phyloP scores from a whole-genome alignment of 2,797 vertebrate genomes.

The Menidia menidia region DNA sequence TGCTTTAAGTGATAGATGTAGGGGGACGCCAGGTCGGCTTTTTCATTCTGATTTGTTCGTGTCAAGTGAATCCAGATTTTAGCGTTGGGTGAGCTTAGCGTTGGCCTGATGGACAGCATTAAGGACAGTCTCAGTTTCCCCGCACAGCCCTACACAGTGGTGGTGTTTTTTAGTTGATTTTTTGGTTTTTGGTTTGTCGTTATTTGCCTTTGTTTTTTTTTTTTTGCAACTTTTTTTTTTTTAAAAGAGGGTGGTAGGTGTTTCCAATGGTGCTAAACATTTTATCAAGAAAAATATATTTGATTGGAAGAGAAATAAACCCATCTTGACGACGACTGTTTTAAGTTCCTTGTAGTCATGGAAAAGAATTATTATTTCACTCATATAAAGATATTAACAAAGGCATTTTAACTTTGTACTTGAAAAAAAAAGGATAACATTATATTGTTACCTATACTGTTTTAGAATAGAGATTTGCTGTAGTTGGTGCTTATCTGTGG shows the following conservation, averaged over 20 bases:
- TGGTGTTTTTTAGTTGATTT: slow-evolving; percentile 41
- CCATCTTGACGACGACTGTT: slow-evolving; percentile 95
- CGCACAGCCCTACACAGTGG: slow-evolving; percentile 89
- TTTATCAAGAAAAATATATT: slow-evolving; percentile 93
- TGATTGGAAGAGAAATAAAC: slow-evolving; percentile 95
- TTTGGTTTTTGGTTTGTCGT: slow-evolving; percentile 43
- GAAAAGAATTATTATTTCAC: slow-evolving; percentile 94
- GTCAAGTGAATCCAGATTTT: slow-evolving; percentile 74
- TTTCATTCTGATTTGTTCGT: slow-evolving; percentile 61
- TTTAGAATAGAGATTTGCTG: slow-evolving; percentile 98
- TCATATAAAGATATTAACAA: slow-evolving; percentile 96
- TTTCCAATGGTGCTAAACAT: slow-evolving; percentile 98
- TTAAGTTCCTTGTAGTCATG: slow-evolving; percentile 93
- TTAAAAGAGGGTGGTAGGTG: slow-evolving; percentile 88
- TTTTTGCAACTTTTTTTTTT: slow-evolving; percentile 71
- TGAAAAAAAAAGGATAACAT: slow-evolving; percentile 88
- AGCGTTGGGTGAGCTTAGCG: slow-evolving; percentile 69
- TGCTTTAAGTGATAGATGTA: slow-evolving; percentile 75
- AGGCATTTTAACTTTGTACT: slow-evolving; percentile 99
- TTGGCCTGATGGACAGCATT: slow-evolving; percentile 74
- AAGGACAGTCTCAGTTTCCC: slow-evolving; percentile 83
- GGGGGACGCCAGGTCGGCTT: slow-evolving; percentile 68
- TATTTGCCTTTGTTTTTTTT: slow-evolving; percentile 55
- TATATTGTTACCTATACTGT: slow-evolving; percentile 93
- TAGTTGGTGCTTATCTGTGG: slow-evolving; percentile 99